Conservation (phyloP, 2,797 vertebrate genomes). For the Leptodactylus fallax region DNA sequence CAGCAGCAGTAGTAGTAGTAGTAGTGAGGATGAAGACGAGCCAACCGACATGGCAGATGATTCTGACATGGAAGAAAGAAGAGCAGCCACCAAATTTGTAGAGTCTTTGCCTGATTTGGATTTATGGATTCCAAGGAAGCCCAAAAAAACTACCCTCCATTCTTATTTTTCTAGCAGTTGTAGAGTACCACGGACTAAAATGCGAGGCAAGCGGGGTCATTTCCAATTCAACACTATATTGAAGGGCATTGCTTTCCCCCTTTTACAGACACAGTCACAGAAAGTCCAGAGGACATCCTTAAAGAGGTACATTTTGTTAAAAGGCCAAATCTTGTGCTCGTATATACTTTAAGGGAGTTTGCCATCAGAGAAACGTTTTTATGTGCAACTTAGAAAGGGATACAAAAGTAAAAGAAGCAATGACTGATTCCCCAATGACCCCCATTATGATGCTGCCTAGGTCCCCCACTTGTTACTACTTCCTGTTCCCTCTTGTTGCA, state of each 20-base stretch:
- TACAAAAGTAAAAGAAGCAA: no score
- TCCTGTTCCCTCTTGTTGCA: no score
- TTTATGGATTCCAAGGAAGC: conserved; percentile 80
- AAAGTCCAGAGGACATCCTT: neutral
- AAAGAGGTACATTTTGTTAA: conserved; percentile 65
- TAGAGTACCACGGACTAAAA: neutral
- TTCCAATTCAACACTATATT: conserved; percentile 44
- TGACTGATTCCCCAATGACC: no score
- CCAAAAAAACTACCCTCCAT: neutral
- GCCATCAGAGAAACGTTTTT: no score
- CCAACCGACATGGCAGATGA: conserved; percentile 44
- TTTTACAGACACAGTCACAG: accelerated
- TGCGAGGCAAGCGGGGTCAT: accelerated
- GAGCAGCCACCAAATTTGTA: neutral
- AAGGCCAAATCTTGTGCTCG: neutral
- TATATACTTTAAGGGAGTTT: neutral
- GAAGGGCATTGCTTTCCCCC: neutral
- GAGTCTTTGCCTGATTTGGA: conserved; percentile 73
- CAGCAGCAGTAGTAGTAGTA: neutral
- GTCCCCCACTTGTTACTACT: no score
- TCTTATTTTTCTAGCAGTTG: neutral
- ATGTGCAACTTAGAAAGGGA: no score
- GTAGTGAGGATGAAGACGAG: conserved; percentile 54
- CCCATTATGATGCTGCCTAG: no score
- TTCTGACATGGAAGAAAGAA: conserved; percentile 60